Evolutionary conservation across 2,888 invertebrate genomes (phyloP), one percentile per base, ranked within the genome.

Genomic region (Parelbella ahira): DNA sequence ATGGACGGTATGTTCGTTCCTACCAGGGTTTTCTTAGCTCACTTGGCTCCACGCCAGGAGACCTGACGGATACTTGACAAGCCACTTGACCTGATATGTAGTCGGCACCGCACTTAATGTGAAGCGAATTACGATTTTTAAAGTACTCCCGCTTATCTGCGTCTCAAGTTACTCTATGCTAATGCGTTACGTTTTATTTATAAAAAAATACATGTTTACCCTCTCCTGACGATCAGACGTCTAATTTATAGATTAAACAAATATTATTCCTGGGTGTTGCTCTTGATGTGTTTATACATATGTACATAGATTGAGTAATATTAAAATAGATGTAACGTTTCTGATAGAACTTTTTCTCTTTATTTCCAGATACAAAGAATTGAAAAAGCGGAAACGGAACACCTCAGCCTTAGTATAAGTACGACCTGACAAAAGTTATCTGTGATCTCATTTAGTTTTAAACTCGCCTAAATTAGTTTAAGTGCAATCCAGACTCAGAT

Each of bases 401-500:
- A 71, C 74, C 74, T 70, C 73, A 75, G 58, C 54, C 53, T 58
- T 80, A 81, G 73, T 62, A 68, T 80, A 79, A 81, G 76, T 78
- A 78, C 60, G 65, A 80, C 79, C 71, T 79, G 76, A 78, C 79
- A 81, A 78, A 76, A 78, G 74, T 77, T 76, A 79, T 78, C 83
- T 81, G 86, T 84, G 84, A 84, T 83, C 82, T 84, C 83, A 80
- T 65, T 68, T 76, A 75, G 68, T 69, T 72, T 64, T 71, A 64
- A 71, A 60, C 48, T 69, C 56, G 71, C 73, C 73, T 73, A 76
- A 70, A 56, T 61, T 68, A 67, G 56, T 48, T 51, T 63, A 63
- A 68, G 64, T 60, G 63, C 45, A 38, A 48, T 45, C 29, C 44
- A 42, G 44, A 45, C 48, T 50, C 47, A 45, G 45, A 51, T 51